These are phyloP conservation scores for Cheilosia variabilis DNA, from an alignment of 2,888 invertebrate species.

Conservation along the genomic window DNA sequence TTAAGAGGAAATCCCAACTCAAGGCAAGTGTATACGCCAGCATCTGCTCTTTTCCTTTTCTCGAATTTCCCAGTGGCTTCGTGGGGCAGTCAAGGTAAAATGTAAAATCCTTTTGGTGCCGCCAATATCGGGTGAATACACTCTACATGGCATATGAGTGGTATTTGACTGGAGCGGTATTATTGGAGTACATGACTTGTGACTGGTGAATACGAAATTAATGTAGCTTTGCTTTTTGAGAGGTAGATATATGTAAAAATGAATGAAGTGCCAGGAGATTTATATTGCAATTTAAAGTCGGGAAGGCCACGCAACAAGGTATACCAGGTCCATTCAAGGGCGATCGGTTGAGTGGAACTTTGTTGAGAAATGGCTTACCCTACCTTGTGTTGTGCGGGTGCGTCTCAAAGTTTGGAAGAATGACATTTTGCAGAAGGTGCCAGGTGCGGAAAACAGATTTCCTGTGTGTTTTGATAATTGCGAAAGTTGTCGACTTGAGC, in stretches of 20 bases:
- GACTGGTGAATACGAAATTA: conserved; percentile 8
- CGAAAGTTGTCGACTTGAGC: no score
- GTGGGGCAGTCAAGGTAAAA: conserved; percentile 54
- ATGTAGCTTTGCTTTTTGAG: not conserved
- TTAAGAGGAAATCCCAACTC: conserved; percentile 83
- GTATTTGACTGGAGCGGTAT: conserved; percentile 1
- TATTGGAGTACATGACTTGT: conserved; percentile 32
- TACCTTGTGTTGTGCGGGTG: not conserved
- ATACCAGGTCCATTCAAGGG: conserved; percentile 60
- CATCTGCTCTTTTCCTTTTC: conserved; percentile 53
- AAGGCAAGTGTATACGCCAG: conserved; percentile 79
- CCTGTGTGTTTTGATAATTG: no score
- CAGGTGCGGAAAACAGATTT: not conserved
- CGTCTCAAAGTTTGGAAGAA: conserved; percentile 23
- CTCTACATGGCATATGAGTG: conserved; percentile 22
- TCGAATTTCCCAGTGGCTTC: conserved; percentile 44
- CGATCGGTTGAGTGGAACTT: not conserved
- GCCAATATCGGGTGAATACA: conserved; percentile 51
- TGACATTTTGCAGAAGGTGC: not conserved
- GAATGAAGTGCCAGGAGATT: conserved; percentile 32
- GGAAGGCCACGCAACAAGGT: conserved; percentile 40
- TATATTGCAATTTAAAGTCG: not conserved
- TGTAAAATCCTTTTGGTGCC: conserved; percentile 33
- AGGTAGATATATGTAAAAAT: conserved; percentile 20
- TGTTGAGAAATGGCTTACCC: not conserved